Percentiles rank a stretch among this genome's conserved stretches.
phyloP scores from a whole-genome alignment of 2,113 vertebrate species.

The Ariopsis seemanni region DNA sequence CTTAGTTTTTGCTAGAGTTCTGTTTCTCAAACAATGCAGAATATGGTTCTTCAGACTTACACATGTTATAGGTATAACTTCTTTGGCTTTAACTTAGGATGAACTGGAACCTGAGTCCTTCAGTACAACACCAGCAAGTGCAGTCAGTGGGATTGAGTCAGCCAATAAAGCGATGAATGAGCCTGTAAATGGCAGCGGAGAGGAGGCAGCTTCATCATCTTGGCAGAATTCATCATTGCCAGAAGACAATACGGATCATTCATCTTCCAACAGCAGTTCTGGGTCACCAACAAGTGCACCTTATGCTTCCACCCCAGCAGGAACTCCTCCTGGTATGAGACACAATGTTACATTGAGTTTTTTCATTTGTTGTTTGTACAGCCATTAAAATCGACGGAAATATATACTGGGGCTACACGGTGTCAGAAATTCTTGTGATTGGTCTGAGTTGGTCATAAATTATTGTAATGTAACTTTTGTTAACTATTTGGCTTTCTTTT shows the following conservation, averaged over 20 bases:
- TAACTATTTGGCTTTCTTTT: not conserved
- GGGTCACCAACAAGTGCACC: slow-evolving; percentile 20
- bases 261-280: slow-evolving; percentile 60
- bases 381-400: not conserved
- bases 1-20: not conserved
- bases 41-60: not conserved
- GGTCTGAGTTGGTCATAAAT: not conserved
- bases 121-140: slow-evolving; percentile 38
- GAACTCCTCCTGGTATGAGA: slow-evolving; percentile 66
- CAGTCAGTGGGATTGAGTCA: slow-evolving; percentile 58
- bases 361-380: slow-evolving; percentile 9
- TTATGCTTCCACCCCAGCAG: slow-evolving; percentile 36
- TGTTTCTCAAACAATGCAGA: not conserved
- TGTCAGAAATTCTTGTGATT: not conserved
- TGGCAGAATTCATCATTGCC: slow-evolving; percentile 57
- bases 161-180: slow-evolving; percentile 57
- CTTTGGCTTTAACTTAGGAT: slow-evolving; percentile 45
- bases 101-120: not conserved
- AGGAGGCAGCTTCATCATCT: not conserved
- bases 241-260: not conserved
- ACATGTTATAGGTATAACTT: not conserved
- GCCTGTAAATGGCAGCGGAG: slow-evolving; percentile 49
- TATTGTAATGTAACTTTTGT: not conserved
- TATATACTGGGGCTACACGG: not conserved
- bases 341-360: not conserved